A percentile compares a stretch with the other conserved stretches of the same genome.
Conservation (phyloP, 2,113 vertebrate species). For the Nestor notabilis region DNA sequence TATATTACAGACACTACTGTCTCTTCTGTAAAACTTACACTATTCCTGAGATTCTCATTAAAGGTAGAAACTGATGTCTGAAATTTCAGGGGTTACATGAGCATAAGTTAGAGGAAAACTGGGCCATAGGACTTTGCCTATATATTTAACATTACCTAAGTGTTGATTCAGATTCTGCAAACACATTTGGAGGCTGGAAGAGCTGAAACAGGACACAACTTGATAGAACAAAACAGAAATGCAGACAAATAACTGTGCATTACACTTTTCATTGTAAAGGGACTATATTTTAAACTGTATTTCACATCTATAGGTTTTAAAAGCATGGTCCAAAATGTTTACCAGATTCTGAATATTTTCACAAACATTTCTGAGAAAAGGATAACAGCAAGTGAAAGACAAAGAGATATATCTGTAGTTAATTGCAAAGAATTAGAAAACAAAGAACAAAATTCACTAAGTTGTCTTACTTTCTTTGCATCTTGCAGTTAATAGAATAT, state of each 20-base stretch:
- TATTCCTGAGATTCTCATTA: background rate
- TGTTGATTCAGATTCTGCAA: background rate
- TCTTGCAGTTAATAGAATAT: background rate
- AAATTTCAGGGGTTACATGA: accelerated
- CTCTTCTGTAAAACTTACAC: background rate
- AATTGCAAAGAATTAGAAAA: background rate
- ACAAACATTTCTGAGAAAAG: background rate
- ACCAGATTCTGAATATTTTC: background rate
- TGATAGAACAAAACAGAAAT: background rate
- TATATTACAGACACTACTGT: background rate
- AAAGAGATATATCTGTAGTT: background rate
- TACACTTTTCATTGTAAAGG: background rate
- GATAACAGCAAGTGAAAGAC: background rate
- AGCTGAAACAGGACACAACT: background rate
- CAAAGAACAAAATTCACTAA: background rate
- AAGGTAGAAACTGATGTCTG: background rate
- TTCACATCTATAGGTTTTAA: background rate
- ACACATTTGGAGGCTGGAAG: background rate
- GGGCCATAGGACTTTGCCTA: background rate
- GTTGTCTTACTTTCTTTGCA: background rate
- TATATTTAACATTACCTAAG: background rate
- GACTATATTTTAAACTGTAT: background rate
- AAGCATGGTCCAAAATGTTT: background rate
- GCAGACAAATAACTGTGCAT: background rate
- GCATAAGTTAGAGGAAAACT: background rate